These are phyloP conservation scores for Drosophila persimilis DNA, from an alignment of 1,140 invertebrate genomes.

Conservation along the genomic window DNA sequence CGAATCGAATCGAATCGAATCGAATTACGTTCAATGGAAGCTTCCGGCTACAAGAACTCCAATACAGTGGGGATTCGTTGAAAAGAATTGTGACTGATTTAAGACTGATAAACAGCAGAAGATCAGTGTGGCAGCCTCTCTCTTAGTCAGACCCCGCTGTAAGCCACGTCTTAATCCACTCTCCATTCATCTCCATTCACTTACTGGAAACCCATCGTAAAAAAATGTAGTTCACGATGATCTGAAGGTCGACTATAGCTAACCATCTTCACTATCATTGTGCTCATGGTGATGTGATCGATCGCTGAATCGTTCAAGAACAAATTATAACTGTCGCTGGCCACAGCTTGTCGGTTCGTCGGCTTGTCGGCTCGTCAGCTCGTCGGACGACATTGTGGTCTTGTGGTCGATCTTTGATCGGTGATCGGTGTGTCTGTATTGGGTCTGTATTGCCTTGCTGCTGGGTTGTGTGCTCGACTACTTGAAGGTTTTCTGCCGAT, in stretches of 20 bases:
- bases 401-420: constrained; percentile 40
- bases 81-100: not conserved
- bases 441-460: constrained; percentile 2
- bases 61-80: constrained; percentile 13
- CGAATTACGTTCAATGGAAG: constrained; percentile 11
- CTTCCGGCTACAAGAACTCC: constrained; percentile 27
- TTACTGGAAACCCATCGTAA: constrained; percentile 7
- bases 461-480: not conserved
- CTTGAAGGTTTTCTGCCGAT: constrained; percentile 49
- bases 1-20: constrained; percentile 12
- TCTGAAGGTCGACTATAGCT: constrained; percentile 24
- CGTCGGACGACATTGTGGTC: constrained; percentile 19
- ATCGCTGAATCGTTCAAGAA: constrained; percentile 44
- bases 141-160: constrained; percentile 11
- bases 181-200: constrained; percentile 23
- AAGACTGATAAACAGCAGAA: not conserved
- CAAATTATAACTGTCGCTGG: constrained; percentile 37
- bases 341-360: not conserved
- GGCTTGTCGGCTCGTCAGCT: too few relatives aligned
- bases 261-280: constrained; percentile 9
- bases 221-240: constrained; percentile 27
- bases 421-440: not conserved
- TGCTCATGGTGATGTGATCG: constrained; percentile 21
- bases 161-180: constrained; percentile 8
- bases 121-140: too few relatives aligned